These are phyloP conservation scores for Metalampra italica DNA, from an alignment of 2,888 invertebrate species.

Conservation along the genomic window DNA sequence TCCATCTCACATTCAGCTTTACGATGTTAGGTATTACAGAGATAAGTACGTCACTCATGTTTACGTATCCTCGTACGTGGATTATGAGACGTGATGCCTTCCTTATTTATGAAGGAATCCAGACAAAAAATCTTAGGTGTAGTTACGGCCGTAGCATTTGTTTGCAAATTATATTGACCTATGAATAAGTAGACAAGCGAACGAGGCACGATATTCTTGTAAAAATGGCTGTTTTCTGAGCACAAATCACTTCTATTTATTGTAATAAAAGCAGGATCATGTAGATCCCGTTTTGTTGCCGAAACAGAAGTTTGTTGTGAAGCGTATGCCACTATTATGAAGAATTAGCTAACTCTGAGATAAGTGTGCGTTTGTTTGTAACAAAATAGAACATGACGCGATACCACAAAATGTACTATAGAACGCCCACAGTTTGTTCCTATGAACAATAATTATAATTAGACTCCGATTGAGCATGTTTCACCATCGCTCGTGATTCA, in stretches of 20 bases:
- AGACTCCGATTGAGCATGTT: slow-evolving; percentile 58
- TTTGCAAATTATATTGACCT: slow-evolving; percentile 64
- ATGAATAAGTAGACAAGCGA: slow-evolving; percentile 44
- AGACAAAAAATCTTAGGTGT: slow-evolving; percentile 45
- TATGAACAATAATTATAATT: slow-evolving; percentile 68
- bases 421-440: slow-evolving; percentile 15
- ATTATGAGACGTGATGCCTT: slow-evolving; percentile 68
- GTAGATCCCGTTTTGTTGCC: no score
- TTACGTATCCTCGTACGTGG: slow-evolving; percentile 66
- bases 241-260: neutral
- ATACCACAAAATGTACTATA: neutral
- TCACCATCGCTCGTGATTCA: slow-evolving; percentile 59
- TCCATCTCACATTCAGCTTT: slow-evolving; percentile 57
- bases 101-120: slow-evolving; percentile 59
- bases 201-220: slow-evolving; percentile 6
- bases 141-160: slow-evolving; percentile 44
- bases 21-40: slow-evolving; percentile 63
- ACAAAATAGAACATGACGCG: neutral
- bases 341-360: no score
- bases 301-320: no score
- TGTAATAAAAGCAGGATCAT: neutral
- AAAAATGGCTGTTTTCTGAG: slow-evolving; percentile 4
- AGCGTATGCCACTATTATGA: no score
- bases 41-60: slow-evolving; percentile 65
- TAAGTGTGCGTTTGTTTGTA: neutral